A percentile compares a stretch with the other conserved stretches of the same genome.
phyloP scores from a whole-genome alignment of 2,797 vertebrate genomes.

The Microcaecilia unicolor region DNA sequence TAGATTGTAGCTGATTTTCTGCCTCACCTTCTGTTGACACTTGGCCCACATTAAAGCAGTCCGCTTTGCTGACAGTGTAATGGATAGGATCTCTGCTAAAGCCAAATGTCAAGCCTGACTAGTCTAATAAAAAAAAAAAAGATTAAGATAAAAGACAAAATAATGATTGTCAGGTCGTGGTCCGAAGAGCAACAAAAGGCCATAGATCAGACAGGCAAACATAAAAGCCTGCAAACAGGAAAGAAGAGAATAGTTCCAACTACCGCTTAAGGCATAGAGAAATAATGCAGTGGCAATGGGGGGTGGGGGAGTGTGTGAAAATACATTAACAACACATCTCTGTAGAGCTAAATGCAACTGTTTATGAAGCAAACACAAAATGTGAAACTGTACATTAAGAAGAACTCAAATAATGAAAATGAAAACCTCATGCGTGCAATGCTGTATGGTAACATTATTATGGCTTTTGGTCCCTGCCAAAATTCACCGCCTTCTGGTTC shows the following conservation, averaged over 20 bases:
- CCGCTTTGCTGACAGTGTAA: constrained; percentile 72
- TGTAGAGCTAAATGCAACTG: too few species aligned
- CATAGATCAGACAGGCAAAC: constrained; percentile 64
- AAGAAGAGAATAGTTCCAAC: constrained; percentile 36
- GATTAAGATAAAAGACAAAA: constrained; percentile 78
- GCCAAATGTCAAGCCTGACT: constrained; percentile 74
- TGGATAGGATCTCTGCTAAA: constrained; percentile 82
- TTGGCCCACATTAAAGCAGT: constrained; percentile 44
- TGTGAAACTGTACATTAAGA: too few species aligned
- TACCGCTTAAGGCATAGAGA: constrained; percentile 12
- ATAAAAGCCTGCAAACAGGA: constrained; percentile 58
- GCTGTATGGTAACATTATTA: too few species aligned
- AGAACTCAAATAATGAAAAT: too few species aligned
- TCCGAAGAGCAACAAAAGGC: constrained; percentile 65
- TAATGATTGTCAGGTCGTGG: constrained; percentile 70
- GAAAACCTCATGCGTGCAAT: too few species aligned
- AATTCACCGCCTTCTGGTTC: too few species aligned
- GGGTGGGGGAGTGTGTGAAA: too few species aligned
- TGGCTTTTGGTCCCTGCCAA: too few species aligned
- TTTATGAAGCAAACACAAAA: too few species aligned
- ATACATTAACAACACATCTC: too few species aligned
- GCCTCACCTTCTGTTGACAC: constrained; percentile 76
- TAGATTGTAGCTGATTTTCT: constrained; percentile 66
- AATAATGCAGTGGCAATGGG: too few species aligned
- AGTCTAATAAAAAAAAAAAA: constrained; percentile 73